phyloP scores from a whole-genome alignment of 1,140 invertebrate genomes.

The Cyclina sinensis region DNA sequence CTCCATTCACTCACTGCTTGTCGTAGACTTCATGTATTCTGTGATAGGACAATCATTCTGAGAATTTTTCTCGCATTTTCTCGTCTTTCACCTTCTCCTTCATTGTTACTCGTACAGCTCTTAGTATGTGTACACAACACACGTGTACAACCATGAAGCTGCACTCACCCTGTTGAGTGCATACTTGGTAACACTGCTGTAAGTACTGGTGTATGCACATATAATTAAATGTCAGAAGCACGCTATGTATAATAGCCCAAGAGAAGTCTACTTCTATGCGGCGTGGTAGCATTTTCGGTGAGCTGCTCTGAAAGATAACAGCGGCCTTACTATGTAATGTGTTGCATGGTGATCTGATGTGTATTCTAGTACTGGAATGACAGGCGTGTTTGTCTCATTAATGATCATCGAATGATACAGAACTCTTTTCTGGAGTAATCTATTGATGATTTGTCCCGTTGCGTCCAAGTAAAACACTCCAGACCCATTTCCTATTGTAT shows the following conservation, averaged over 20 bases:
- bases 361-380: not conserved
- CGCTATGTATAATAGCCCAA: conserved; percentile 12
- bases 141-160: conserved; percentile 7
- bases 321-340: conserved; percentile 9
- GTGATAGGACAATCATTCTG: conserved; percentile 1
- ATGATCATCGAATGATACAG: conserved; percentile 21
- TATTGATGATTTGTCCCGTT: conserved; percentile 6
- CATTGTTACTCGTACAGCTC: not conserved
- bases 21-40: not conserved
- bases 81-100: conserved; percentile 9
- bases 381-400: conserved; percentile 13
- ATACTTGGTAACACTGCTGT: not conserved
- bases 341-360: not conserved
- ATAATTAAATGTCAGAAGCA: conserved; percentile 16
- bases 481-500: not conserved
- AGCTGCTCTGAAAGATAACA: conserved; percentile 12
- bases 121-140: not conserved
- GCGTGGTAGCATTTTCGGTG: conserved; percentile 11
- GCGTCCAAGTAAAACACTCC: conserved; percentile 19
- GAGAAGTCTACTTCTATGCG: conserved; percentile 5
- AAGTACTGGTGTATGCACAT: not conserved
- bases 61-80: conserved; percentile 11
- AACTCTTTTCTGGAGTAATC: not conserved
- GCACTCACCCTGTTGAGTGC: not conserved
- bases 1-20: not conserved